phyloP scores from a whole-genome alignment of 2,113 vertebrate species.

The Calcarius ornatus region DNA sequence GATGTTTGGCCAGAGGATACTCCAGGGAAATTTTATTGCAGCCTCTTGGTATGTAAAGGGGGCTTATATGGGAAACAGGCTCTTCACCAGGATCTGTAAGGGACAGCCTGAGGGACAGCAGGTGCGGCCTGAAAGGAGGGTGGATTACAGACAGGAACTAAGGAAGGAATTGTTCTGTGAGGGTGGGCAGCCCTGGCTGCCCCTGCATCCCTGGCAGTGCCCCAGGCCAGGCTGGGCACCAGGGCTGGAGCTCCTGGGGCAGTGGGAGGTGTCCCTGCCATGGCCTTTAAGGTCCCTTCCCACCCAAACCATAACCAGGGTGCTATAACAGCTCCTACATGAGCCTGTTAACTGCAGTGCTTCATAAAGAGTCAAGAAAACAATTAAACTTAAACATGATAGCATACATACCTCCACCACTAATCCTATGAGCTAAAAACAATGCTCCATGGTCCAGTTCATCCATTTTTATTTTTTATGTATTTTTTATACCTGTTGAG shows the following conservation, averaged over 20 bases:
- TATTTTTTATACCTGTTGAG: slow-evolving; percentile 35
- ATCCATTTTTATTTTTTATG: slow-evolving; percentile 54
- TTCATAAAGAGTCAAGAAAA: neutral
- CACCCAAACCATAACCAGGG: neutral
- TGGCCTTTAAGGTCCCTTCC: neutral
- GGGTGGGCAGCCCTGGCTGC: neutral
- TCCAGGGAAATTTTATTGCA: neutral
- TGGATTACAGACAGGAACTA: neutral
- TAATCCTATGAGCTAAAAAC: slow-evolving; percentile 47
- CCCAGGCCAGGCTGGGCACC: fast-evolving
- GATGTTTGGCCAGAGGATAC: neutral
- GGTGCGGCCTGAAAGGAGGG: neutral
- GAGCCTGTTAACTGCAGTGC: neutral
- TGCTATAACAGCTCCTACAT: neutral
- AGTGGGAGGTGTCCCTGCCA: fast-evolving
- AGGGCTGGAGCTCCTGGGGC: neutral
- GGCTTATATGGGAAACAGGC: fast-evolving
- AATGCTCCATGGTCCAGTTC: slow-evolving; percentile 51
- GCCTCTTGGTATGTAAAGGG: fast-evolving
- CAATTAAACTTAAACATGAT: neutral
- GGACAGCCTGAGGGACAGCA: neutral
- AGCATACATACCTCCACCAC: slow-evolving; percentile 70
- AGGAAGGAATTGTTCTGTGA: neutral
- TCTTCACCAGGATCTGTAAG: neutral
- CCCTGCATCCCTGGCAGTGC: neutral